Conservation (phyloP, 92 coral and sea anemone species). For the Epizoanthus illoricatus region DNA sequence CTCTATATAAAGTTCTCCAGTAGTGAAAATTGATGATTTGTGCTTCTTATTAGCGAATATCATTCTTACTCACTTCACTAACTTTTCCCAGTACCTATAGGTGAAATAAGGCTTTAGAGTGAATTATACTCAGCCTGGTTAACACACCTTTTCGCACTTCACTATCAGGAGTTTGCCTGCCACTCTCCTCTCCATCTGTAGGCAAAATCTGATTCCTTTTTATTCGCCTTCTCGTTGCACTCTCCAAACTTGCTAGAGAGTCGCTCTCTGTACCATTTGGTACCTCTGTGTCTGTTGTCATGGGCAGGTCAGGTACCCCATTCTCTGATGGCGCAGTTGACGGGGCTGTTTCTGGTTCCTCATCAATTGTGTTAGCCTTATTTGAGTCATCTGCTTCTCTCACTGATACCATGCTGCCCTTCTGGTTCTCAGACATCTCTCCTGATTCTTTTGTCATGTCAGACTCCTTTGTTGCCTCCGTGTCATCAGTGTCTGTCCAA, state of each 20-base stretch:
- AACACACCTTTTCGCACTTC: slow-evolving; percentile 79
- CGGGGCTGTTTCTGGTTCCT: slow-evolving; percentile 43
- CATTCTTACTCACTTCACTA: too few relatives aligned
- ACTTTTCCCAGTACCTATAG: too few relatives aligned
- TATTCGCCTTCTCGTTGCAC: slow-evolving; percentile 70
- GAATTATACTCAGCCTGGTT: neutral
- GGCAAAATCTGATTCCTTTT: slow-evolving; percentile 91
- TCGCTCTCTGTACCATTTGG: slow-evolving; percentile 82
- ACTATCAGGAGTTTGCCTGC: slow-evolving; percentile 96
- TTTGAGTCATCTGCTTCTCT: slow-evolving; percentile 80
- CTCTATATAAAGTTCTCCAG: too few relatives aligned
- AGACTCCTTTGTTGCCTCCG: slow-evolving; percentile 79
- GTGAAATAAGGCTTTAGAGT: neutral
- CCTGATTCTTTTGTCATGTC: slow-evolving; percentile 35
- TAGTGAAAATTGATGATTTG: too few relatives aligned
- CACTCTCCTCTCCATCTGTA: slow-evolving; percentile 88
- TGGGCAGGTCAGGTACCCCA: slow-evolving; percentile 70
- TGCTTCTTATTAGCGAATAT: too few relatives aligned
- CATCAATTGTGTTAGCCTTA: slow-evolving; percentile 32
- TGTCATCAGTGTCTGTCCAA: slow-evolving; percentile 93
- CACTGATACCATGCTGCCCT: slow-evolving; percentile 92
- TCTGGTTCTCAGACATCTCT: slow-evolving; percentile 38
- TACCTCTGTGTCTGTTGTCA: slow-evolving; percentile 78
- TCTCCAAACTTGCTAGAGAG: slow-evolving; percentile 79
- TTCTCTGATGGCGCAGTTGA: slow-evolving; percentile 62